These are phyloP conservation scores for Etheostoma nigrum DNA, from an alignment of 2,797 vertebrate genomes.

Conservation along the genomic window DNA sequence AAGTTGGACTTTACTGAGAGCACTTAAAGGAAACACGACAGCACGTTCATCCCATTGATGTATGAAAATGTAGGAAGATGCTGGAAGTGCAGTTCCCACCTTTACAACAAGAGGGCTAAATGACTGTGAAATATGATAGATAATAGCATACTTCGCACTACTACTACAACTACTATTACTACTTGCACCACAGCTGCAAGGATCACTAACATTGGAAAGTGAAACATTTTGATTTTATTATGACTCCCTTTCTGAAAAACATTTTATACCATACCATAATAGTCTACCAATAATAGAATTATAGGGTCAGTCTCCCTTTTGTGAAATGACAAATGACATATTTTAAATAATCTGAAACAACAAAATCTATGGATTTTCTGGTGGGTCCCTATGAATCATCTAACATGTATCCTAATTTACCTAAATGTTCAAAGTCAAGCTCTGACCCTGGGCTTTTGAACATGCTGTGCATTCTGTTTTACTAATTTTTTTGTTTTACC, in stretches of 20 bases:
- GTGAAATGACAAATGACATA: background rate
- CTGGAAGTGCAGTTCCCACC: background rate
- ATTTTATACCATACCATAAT: too few species aligned
- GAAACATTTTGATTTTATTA: too few species aligned
- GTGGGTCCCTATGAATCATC: background rate
- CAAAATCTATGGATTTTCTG: background rate
- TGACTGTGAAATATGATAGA: background rate
- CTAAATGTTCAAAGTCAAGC: background rate
- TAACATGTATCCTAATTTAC: background rate
- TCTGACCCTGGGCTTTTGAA: background rate
- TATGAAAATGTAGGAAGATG: background rate
- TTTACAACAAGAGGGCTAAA: slow-evolving; percentile 17
- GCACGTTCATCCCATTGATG: slow-evolving; percentile 2
- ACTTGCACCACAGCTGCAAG: background rate
- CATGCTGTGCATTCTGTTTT: background rate
- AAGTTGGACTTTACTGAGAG: background rate
- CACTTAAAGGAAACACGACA: slow-evolving; percentile 24
- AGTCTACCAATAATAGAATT: background rate
- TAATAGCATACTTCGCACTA: background rate
- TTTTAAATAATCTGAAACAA: background rate
- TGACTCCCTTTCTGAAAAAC: too few species aligned
- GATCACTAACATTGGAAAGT: too few species aligned
- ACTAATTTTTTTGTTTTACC: background rate
- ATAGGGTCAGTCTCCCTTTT: background rate
- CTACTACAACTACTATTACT: background rate